Conservation (phyloP, 2,888 invertebrate genomes). For the Oxycera nigricornis region DNA sequence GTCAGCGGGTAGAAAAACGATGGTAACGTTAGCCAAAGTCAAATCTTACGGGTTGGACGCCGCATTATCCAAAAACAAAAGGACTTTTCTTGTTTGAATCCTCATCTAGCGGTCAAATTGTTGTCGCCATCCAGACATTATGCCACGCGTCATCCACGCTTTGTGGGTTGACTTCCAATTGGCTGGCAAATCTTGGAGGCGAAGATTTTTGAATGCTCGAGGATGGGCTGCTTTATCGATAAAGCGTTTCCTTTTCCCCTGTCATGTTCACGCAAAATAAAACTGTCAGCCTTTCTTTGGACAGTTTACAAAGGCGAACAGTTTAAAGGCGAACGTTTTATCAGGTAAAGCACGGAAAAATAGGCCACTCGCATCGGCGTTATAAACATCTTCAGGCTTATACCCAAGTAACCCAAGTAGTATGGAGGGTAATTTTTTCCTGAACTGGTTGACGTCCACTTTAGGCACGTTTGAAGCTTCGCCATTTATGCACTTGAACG, state of each 20-base stretch:
- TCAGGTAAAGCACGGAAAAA: conserved; percentile 5
- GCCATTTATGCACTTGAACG: neutral
- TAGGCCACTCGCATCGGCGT: neutral
- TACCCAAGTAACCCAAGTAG: conserved; percentile 6
- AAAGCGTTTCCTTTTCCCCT: neutral
- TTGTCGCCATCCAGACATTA: neutral
- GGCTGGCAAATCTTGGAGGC: conserved; percentile 4
- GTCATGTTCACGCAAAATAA: conserved; percentile 1
- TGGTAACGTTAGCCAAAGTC: neutral
- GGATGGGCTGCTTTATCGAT: conserved; percentile 2
- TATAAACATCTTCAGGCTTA: conserved; percentile 3
- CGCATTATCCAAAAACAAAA: neutral
- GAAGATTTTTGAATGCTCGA: conserved; percentile 17
- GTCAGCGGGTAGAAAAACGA: conserved; percentile 23
- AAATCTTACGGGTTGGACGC: conserved; percentile 16
- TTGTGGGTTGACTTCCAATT: neutral
- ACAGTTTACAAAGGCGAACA: neutral
- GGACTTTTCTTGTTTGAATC: neutral
- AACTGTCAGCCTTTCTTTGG: too few species aligned
- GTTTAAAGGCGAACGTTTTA: neutral
- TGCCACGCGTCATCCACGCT: conserved; percentile 5
- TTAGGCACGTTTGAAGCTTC: neutral
- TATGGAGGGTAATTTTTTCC: conserved; percentile 2
- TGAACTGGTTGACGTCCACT: conserved; percentile 3
- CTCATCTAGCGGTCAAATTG: neutral